Evolutionary conservation across 2,113 vertebrate species (phyloP).

Genomic region (Pyrgilauda ruficollis): DNA sequence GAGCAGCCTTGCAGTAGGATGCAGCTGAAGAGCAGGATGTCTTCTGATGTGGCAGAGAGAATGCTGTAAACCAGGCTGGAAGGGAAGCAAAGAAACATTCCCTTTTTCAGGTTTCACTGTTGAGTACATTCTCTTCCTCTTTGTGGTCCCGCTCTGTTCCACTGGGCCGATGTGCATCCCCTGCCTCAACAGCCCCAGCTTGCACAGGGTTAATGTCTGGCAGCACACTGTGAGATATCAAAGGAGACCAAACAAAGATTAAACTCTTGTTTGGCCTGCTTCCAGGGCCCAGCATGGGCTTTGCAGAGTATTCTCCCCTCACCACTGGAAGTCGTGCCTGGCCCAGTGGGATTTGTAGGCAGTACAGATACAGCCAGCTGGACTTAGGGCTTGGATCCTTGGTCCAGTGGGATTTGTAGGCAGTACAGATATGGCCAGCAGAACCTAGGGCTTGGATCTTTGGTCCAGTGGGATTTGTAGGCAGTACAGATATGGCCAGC

Average conservation of each 20-base stretch:
- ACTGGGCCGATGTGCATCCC: accelerated
- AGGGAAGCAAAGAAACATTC: not conserved
- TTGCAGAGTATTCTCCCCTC: not conserved
- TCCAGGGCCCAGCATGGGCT: not conserved
- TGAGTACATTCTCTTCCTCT: not conserved
- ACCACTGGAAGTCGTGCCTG: not conserved
- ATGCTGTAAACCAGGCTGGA: not conserved
- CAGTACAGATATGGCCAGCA: not conserved
- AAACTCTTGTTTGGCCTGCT: not conserved
- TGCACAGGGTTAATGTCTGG: not conserved
- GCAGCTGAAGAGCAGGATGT: not conserved
- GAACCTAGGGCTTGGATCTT: not conserved
- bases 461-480: not conserved
- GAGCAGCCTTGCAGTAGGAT: not conserved
- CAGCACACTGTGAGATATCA: not conserved
- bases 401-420: not conserved
- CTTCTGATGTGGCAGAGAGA: not conserved
- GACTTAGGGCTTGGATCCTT: not conserved
- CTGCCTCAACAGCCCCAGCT: not conserved
- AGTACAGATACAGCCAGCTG: not conserved
- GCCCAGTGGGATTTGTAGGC: not conserved
- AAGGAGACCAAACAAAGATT: not conserved
- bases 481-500: not conserved
- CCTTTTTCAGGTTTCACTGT: accelerated
- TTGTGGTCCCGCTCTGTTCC: not conserved